Percentiles rank a stretch among this genome's conserved stretches.
Conservation (phyloP, 1,140 invertebrate species). For the Lordiphosa clarofinis region DNA sequence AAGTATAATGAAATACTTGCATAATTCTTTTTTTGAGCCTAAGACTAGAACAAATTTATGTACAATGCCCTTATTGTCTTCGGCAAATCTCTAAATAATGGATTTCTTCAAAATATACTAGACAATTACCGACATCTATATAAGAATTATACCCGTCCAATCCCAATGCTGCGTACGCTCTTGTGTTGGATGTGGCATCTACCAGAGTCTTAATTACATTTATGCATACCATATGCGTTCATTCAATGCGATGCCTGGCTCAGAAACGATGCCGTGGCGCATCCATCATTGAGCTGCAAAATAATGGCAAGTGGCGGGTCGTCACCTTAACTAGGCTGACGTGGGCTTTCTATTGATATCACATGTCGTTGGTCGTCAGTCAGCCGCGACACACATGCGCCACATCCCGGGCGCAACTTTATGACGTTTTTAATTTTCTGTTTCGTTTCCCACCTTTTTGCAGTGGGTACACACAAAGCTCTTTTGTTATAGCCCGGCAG, state of each 20-base stretch:
- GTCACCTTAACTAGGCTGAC: slow-evolving; percentile 26
- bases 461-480: slow-evolving; percentile 19
- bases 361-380: slow-evolving; percentile 48
- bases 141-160: too few species aligned
- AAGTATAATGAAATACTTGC: too few species aligned
- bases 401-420: slow-evolving; percentile 36
- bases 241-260: slow-evolving; percentile 27
- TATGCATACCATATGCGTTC: slow-evolving; percentile 42
- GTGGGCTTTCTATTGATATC: slow-evolving; percentile 48
- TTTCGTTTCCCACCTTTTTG: slow-evolving; percentile 26
- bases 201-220: slow-evolving; percentile 67
- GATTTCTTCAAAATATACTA: too few species aligned
- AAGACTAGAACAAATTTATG: too few species aligned
- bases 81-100: too few species aligned
- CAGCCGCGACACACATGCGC: slow-evolving; percentile 14
- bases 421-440: slow-evolving; percentile 64
- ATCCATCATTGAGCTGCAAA: slow-evolving; percentile 50
- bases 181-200: slow-evolving; percentile 1
- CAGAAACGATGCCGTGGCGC: slow-evolving; percentile 13
- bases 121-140: too few species aligned
- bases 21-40: too few species aligned
- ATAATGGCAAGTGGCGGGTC: slow-evolving; percentile 34
- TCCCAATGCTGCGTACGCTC: too few species aligned
- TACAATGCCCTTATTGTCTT: too few species aligned
- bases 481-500: slow-evolving; percentile 28